Evolutionary conservation across 2,797 vertebrate species (phyloP).

Genomic region (Sebastiscus tertius): DNA sequence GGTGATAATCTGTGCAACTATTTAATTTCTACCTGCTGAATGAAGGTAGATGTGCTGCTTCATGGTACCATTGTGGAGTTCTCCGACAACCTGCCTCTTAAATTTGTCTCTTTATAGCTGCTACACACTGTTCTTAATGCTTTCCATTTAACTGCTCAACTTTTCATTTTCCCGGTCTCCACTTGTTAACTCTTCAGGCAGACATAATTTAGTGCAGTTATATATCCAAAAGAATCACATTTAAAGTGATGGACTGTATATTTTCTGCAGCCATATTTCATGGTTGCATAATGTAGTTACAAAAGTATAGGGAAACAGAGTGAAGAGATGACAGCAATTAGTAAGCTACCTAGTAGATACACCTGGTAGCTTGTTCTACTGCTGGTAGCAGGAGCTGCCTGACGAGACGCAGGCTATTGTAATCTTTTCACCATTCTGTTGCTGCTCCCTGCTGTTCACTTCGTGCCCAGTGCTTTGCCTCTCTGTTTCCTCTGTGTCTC

Average conservation of each 20-base stretch:
- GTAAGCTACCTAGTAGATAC: neutral
- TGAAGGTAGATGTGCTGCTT: neutral
- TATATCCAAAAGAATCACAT: constrained; percentile 4
- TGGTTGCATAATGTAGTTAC: neutral
- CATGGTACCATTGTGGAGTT: neutral
- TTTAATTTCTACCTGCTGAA: neutral
- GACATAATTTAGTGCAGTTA: neutral
- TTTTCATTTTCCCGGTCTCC: neutral
- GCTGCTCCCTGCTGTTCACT: constrained; percentile 59
- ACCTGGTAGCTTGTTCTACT: neutral
- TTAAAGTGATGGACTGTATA: neutral
- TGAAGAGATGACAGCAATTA: neutral
- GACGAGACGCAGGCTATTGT: constrained; percentile 4
- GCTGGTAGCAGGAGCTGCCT: neutral
- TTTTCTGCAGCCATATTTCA: neutral
- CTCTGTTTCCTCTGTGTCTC: neutral
- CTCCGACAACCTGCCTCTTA: neutral
- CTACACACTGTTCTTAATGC: neutral
- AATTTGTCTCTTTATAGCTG: neutral
- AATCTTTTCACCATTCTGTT: constrained; percentile 24
- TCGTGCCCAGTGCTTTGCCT: neutral
- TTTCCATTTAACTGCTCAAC: neutral
- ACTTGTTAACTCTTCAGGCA: neutral
- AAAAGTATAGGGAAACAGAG: neutral
- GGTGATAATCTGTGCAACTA: neutral